Evolutionary conservation across 2,113 vertebrate species (phyloP), one percentile per base, ranked within the genome.

Genomic region (Nothoprocta pentlandii): DNA sequence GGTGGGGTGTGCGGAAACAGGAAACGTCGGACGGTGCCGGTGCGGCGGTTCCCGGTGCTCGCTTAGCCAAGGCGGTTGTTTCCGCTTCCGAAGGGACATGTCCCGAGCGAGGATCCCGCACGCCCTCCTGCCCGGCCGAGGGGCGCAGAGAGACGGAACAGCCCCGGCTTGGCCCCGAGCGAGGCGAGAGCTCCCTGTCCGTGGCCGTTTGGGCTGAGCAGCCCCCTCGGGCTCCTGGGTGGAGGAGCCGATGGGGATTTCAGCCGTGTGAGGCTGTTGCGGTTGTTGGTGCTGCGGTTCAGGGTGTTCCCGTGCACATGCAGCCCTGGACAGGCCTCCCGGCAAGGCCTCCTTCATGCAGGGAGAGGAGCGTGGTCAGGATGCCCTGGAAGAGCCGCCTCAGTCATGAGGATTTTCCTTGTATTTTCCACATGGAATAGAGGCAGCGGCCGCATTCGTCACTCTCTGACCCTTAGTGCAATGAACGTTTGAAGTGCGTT

Each of bases 1-100:
- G 96, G 96, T 96, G 96, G 96, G 94, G 96, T 20, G 36, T 3
- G 0, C 46, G 73, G 93, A 95, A 96, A 95, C 96, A 96, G 96
- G 96, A 97, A 97, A 80, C 73, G 3, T 85, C 54, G 34, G 79
- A 66, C 64, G 68, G 68, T 7, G 64, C 82, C 87, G 68, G 85
- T 85, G 94, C 91, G 87, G 89, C 81, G 68, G 2, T 85, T 58
- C 87, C 87, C 70, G 95, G 91, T 92, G 91, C 95, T 78, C 4
- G 51, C 79, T 85, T 10, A 32, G 0, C 21, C 6, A 1, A 17
- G 87, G 91, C 36, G 56, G 26, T 85, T 92, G 51, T 80, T 94
- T 95, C 75, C 73, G 3, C 56, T 93, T 78, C 87, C 80, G 90
- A 91, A 83, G 47, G 5, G 82, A 94, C 89, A 82, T 41, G 3